Conservation (phyloP, 2,113 vertebrate species). For the Chaenogobius annularis region DNA sequence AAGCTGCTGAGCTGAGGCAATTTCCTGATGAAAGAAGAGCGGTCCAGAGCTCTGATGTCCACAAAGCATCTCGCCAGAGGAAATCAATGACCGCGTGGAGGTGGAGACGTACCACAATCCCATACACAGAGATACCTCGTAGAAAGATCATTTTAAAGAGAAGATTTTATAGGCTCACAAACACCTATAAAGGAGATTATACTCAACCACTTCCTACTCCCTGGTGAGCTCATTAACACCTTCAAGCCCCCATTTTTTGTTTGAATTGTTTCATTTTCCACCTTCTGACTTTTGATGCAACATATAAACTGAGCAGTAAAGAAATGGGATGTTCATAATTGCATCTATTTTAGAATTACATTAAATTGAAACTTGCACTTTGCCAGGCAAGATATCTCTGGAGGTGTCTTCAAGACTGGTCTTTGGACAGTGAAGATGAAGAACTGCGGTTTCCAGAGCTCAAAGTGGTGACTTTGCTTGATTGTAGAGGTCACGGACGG, state of each 20-base stretch:
- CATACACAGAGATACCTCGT: conserved; percentile 7
- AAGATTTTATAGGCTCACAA: conserved; percentile 9
- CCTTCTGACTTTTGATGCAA: background rate
- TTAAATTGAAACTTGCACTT: background rate
- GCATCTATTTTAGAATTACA: background rate
- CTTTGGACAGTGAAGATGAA: conserved; percentile 53
- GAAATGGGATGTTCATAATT: too few relatives aligned
- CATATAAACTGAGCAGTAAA: background rate
- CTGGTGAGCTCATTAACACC: background rate
- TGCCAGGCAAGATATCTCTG: background rate
- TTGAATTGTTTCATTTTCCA: background rate
- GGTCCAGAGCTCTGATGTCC: background rate
- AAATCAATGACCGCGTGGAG: conserved; percentile 57
- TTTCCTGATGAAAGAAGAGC: conserved; percentile 43
- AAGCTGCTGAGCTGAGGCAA: conserved; percentile 15
- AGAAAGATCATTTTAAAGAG: conserved; percentile 5
- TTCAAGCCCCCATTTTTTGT: background rate
- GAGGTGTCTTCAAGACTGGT: conserved; percentile 21
- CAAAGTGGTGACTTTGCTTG: too few relatives aligned
- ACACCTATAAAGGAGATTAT: conserved; percentile 15
- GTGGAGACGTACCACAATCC: conserved; percentile 40
- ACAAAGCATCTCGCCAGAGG: conserved; percentile 33
- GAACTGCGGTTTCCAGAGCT: conserved; percentile 55
- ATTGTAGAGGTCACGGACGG: too few relatives aligned
- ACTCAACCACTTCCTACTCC: background rate